Evolutionary conservation across 2,888 invertebrate genomes (phyloP), one percentile per base, ranked within the genome.

Genomic region (Acrocyrtus sp.): DNA sequence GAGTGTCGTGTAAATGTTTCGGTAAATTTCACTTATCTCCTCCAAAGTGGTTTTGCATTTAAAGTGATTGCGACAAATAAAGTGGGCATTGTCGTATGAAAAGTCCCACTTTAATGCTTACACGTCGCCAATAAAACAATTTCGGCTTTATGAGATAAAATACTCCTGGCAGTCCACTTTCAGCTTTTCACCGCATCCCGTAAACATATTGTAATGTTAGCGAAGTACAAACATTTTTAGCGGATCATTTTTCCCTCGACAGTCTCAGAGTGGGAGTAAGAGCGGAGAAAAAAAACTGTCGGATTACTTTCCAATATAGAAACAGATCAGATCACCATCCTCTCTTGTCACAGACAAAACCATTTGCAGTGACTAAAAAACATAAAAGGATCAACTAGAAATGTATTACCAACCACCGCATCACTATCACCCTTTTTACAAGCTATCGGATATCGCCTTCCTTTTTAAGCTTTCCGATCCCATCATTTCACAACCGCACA

Each of bases 401-500:
- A 21, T 21, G 21, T 34, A 50, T 8, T 43, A 29, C 53, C 43
- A 56, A 34, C 22, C 61, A 43, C 48, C 34, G n/a, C n/a, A 29
- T 19, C 61, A 48, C 21, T 47, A 22, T 56, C 66, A 65, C 66
- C 56, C 66, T 50, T 66, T 63, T 57, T 50, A 57, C 56, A 50
- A 41, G 66, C 48, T 60, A 68, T 68, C 67, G 22, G 29, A 57
- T 66, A 50, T 57, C 57, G 17, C 6, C 22, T 56, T 21, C 47
- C 48, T 19, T 56, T 65, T 65, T 50, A 24, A 50, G 66, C 66
- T 57, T 66, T 66, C 66, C 57, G 50, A 66, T 66, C 66, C 66
- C 24, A 66, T 66, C 66, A 66, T 66, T 63, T 48, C 48, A 50
- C 57, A 57, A 34, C 34, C 34, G 22, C 57, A 27, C n/a, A 26